Percentiles rank a stretch among this genome's conserved stretches.
Evolutionary conservation across 1,140 invertebrate genomes (phyloP).

Genomic region (Orchestia grillus): DNA sequence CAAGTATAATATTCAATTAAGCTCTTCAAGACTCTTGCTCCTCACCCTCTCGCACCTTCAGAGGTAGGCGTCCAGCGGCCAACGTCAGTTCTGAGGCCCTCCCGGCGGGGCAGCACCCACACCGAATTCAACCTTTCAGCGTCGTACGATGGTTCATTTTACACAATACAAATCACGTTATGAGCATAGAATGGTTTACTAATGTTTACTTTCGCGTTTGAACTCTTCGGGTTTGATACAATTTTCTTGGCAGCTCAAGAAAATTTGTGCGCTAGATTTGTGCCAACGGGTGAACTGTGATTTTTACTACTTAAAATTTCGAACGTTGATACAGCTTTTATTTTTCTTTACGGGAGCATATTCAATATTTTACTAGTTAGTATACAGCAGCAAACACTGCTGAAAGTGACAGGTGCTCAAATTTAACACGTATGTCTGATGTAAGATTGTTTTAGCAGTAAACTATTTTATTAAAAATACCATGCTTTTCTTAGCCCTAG

Average conservation of each 20-base stretch:
- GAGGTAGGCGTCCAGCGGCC: too few species aligned
- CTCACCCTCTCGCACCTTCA: too few species aligned
- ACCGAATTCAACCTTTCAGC: background rate
- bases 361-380: too few species aligned
- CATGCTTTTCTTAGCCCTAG: background rate
- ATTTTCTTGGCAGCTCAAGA: too few species aligned
- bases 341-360: background rate
- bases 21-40: too few species aligned
- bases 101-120: too few species aligned
- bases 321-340: background rate
- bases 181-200: too few species aligned
- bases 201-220: too few species aligned
- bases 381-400: background rate
- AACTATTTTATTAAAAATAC: background rate
- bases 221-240: too few species aligned
- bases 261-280: background rate
- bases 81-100: background rate
- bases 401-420: background rate
- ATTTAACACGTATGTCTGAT: background rate
- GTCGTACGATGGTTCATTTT: background rate
- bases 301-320: background rate
- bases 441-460: background rate
- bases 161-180: background rate
- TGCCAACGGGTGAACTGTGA: background rate
- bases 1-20: too few species aligned